phyloP scores from a whole-genome alignment of 2,888 invertebrate genomes.

The Ashinkailepas kermadecensis region DNA sequence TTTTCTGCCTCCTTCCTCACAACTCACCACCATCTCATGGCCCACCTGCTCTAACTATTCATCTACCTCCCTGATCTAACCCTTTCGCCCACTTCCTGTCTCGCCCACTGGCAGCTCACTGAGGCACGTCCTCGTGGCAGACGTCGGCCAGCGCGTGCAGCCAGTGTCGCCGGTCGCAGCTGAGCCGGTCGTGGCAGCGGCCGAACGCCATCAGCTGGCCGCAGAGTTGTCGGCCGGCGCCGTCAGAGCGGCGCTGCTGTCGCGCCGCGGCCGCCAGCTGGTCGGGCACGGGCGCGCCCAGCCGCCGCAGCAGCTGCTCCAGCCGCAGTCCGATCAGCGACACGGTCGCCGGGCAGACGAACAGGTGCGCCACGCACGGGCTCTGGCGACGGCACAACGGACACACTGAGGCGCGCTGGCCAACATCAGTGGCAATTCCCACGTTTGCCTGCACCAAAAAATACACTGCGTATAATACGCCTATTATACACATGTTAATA shows the following conservation, averaged over 20 bases:
- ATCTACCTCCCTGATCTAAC: too few relatives aligned
- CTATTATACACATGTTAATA: too few relatives aligned
- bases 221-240: neutral
- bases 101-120: neutral
- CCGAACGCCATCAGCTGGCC: neutral
- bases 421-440: too few relatives aligned
- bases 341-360: neutral
- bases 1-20: too few relatives aligned
- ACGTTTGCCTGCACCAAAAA: too few relatives aligned
- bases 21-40: too few relatives aligned
- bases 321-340: neutral
- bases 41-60: too few relatives aligned
- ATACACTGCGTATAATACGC: too few relatives aligned
- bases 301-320: slow-evolving; percentile 8
- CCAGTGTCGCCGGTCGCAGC: neutral
- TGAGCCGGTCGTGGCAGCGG: neutral
- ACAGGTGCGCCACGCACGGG: slow-evolving; percentile 17
- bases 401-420: too few relatives aligned
- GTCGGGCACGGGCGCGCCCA: neutral
- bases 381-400: neutral
- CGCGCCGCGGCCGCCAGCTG: neutral
- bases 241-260: slow-evolving; percentile 15
- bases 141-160: neutral
- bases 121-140: neutral
- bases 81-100: too few relatives aligned